phyloP scores from a whole-genome alignment of 2,113 vertebrate species.

The Rallus limicola region DNA sequence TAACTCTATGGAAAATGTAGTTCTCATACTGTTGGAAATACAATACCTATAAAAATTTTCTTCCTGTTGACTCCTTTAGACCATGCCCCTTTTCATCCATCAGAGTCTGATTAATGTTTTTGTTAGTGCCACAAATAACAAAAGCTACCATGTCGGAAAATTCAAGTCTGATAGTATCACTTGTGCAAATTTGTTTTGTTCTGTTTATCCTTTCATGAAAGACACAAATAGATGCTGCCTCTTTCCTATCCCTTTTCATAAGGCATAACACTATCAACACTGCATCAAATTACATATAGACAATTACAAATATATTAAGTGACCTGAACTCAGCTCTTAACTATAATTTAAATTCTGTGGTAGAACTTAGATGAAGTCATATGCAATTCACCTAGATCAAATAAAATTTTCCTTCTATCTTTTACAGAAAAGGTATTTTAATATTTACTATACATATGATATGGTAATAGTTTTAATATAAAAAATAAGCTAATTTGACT shows the following conservation, averaged over 20 bases:
- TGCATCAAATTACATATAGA: background rate
- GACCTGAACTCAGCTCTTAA: background rate
- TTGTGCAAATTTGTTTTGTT: background rate
- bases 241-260: background rate
- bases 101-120: constrained; percentile 7
- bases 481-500: constrained; percentile 23
- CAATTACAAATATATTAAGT: background rate
- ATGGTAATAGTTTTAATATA: background rate
- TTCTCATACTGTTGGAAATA: constrained; percentile 9
- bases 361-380: background rate
- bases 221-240: background rate
- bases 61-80: constrained; percentile 22
- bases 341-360: background rate
- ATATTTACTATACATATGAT: background rate
- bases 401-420: background rate
- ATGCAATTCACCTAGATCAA: background rate
- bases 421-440: background rate
- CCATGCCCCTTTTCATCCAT: background rate
- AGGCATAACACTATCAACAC: background rate
- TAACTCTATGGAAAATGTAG: background rate
- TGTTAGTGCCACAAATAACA: constrained; percentile 14
- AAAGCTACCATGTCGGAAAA: background rate
- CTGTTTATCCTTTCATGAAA: background rate
- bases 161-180: background rate
- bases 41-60: background rate